Base-by-base conservation (phyloP, 2,888 invertebrate genomes). In the Ashinkailepas kermadecensis region DNA sequence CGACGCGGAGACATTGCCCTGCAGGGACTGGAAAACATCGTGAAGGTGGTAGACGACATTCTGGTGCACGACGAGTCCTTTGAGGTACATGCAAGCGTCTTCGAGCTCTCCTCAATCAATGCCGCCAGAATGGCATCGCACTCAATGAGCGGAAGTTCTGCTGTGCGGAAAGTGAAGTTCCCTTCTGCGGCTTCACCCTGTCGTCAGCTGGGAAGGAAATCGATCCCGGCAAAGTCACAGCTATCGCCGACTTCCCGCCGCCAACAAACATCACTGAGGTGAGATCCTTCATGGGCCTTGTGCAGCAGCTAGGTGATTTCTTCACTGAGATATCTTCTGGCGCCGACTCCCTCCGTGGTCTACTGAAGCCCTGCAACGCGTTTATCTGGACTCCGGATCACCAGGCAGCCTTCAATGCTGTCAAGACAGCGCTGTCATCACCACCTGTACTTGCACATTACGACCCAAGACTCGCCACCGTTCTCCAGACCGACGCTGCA, bases 11-110 rank as follows among this genome's bases (percentile, higher is more conserved):
- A 81, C 81, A 54, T 65, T 23, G 65, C 65, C 12, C 64, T 82
- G 21, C 81, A 81, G 58, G 82, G 81, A 21, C 13, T 81, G 15
- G 21, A 64, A 12, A 81, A 81, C 54, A 57, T 64, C 23, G 65
- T 81, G 15, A 81, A 82, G n/a, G 70, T 81, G 13, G 81, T 82
- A 0, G 74, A 81, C 56, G 74, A 78, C 56, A 78, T 81, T n/a
- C 58, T 82, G 23, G 12, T 67, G 7, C 39, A 25, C 57, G 12
- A 10, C 56, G 25, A 82, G 25, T 39, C 57, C 12, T 39, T 23
- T 54, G 23, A n/a, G 64, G 57, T 9, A 8, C 54, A 82, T 62
- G 23, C 18, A 0, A 0, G 8, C 56, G 25, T 62, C 39, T 78
- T 64, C 81, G 58, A 25, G 39, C 67, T 10, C 81, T 65, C 15